A percentile compares a stretch with the other conserved stretches of the same genome.
phyloP scores from a whole-genome alignment of 1,140 invertebrate species.

The Cepaea nemoralis region DNA sequence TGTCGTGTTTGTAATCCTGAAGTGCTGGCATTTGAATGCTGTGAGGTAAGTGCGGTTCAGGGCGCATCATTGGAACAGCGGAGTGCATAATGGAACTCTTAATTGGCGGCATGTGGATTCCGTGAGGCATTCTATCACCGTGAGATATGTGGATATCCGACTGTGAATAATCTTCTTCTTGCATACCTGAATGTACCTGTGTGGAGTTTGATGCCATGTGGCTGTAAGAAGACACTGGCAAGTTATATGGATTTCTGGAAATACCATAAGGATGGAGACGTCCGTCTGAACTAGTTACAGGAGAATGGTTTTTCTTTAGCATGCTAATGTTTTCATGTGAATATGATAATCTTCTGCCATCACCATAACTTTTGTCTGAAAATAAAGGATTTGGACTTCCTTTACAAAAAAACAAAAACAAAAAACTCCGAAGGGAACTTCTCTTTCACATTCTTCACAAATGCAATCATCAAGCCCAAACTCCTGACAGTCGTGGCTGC shows the following conservation, averaged over 20 bases:
- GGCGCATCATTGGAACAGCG: constrained; percentile 10
- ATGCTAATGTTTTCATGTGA: constrained; percentile 14
- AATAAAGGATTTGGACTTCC: constrained; percentile 7
- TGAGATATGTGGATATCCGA: constrained; percentile 12
- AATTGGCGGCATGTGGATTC: constrained; percentile 10
- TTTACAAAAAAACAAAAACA: too few relatives aligned
- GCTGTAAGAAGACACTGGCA: background rate
- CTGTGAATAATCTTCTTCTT: background rate
- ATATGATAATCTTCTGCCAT: constrained; percentile 7
- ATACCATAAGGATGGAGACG: constrained; percentile 12
- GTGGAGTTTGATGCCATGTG: constrained; percentile 2
- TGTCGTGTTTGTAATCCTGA: constrained; percentile 35
- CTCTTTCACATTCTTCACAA: too few relatives aligned
- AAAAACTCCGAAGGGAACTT: too few relatives aligned
- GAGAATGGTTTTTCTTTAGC: constrained; percentile 30
- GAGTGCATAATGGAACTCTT: background rate
- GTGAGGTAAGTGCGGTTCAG: constrained; percentile 21
- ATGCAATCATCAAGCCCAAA: too few relatives aligned
- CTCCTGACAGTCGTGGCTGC: too few relatives aligned
- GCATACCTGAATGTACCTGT: constrained; percentile 17
- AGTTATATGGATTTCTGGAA: constrained; percentile 23
- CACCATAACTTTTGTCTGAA: constrained; percentile 8
- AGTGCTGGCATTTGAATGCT: constrained; percentile 11
- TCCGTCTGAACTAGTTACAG: background rate
- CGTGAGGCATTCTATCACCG: constrained; percentile 14